Percentiles rank a stretch among this genome's conserved stretches.
Evolutionary conservation across 2,113 vertebrate species (phyloP).

Genomic region (Actenoides hombroni): DNA sequence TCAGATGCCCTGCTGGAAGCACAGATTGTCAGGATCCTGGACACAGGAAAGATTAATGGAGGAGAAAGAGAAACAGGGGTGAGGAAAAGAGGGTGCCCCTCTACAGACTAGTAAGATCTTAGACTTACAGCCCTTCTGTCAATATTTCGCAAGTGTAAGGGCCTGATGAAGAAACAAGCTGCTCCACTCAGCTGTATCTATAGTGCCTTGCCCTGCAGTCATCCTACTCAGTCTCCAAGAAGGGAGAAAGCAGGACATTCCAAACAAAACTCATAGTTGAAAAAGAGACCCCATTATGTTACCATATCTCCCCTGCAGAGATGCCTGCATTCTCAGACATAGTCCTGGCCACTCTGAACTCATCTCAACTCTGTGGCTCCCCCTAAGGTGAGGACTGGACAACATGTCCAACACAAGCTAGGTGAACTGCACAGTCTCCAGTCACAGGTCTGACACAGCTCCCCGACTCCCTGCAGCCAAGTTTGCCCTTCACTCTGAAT

Average conservation of each 20-base stretch:
- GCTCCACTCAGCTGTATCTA: rapidly evolving
- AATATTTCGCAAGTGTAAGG: neutral
- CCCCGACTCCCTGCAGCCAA: neutral
- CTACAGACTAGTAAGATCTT: neutral
- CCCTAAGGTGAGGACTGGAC: neutral
- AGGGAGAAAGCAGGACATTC: neutral
- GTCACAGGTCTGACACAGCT: neutral
- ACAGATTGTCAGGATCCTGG: neutral
- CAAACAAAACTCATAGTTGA: neutral
- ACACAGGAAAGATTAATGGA: neutral
- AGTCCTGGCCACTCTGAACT: neutral
- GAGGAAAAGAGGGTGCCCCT: neutral
- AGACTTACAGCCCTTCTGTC: neutral
- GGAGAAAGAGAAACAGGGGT: neutral
- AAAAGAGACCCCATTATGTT: neutral
- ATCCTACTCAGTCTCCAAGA: neutral
- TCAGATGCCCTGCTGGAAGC: neutral
- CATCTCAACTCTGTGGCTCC: neutral
- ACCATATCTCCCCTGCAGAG: neutral
- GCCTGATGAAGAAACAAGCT: neutral
- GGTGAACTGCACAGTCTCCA: neutral
- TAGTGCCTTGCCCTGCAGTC: neutral
- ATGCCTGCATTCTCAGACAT: rapidly evolving
- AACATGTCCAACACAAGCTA: neutral
- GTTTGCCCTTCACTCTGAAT: neutral